Evolutionary conservation across 2,888 invertebrate genomes (phyloP), one percentile per base, ranked within the genome.

Genomic region (Cotesia congregata): DNA sequence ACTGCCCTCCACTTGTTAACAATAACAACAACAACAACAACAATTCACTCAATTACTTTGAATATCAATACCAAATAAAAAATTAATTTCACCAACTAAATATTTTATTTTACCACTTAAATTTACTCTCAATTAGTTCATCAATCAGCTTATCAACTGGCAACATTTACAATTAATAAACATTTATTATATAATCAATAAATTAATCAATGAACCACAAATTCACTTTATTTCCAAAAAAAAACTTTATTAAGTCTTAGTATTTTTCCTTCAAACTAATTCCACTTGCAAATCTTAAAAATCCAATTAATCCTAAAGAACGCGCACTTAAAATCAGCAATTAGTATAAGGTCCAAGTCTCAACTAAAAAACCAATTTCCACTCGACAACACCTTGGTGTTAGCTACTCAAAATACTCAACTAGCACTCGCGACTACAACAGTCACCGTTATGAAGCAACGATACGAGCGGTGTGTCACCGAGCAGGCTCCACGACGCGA

Each of bases 1-100:
- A 72, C 75, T 76, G 71, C 70, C 68, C 72, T 72, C 67, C 77
- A 77, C 79, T 79, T 80, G n/a, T 39, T 67, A 17, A 39, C 73
- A 76, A 71, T n/a, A 64, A 59, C 15, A 64, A 67, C 41, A 17
- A 17, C 41, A 17, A 17, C 17, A 69, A 17, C 68, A 38, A 71
- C 74, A 67, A 59, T 30, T 30, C 50, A 50, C 50, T 50, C 12
- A 9, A 50, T 12, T 50, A 50, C 7, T 50, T 3, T 50, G 1
- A 50, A 50, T 50, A 50, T 50, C 50, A 50, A 50, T 50, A 50
- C 50, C 50, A 50, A 50, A 3, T 30, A 30, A 30, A 30, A 30
- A 12, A 50, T 50, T 50, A 12, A 50, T 50, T 7, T 50, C 50
- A 50, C 50, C 7, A 50, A 50, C 7, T 50, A 50, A 12, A 50